Evolutionary conservation across 2,113 vertebrate genomes (phyloP), one percentile per base, ranked within the genome.

Genomic region (Bambusicola thoracicus): DNA sequence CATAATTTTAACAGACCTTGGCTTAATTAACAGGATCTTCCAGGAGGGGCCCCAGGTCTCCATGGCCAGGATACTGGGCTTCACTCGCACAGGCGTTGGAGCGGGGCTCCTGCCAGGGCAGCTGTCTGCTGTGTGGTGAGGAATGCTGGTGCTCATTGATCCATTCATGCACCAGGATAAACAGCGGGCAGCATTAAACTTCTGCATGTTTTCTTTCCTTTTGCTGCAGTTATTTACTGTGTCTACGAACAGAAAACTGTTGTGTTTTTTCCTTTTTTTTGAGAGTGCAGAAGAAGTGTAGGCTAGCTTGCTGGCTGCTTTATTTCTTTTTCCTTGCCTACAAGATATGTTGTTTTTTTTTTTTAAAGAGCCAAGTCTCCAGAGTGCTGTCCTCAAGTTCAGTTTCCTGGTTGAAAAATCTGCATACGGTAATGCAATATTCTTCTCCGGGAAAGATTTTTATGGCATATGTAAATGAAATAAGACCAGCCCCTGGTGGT

Each of bases 391-490:
- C 80, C 72, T 92, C 59, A 78, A 89, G 83, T 94, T 95, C 75
- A 85, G 63, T 93, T 96, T 96, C 87, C 83, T 94, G 48, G 66
- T 94, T 97, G 76, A 70, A 89, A 89, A 96, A 97, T 96, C 95
- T 97, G 93, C 96, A 97, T 97, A 91, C 0, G 38, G 87, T 87
- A 95, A 97, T 91, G 65, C 49, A 96, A 53, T 95, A 86, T 91
- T 88, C 83, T 93, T 94, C 87, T 95, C 19, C 85, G 56, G 72
- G 90, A 89, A 85, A 68, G 59, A 41, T 81, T 92, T 95, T 96
- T 94, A 77, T 93, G 76, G 89, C 86, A 94, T 96, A 96, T 92
- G 97, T 94, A 96, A 97, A 94, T 91, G 92, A 85, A 96, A 75
- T 96, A 92, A 90, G 83, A 92, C 69, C 86, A 86, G 73, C 66